phyloP scores from a whole-genome alignment of 92 coral and sea anemone species.

The Palythoa grandis region DNA sequence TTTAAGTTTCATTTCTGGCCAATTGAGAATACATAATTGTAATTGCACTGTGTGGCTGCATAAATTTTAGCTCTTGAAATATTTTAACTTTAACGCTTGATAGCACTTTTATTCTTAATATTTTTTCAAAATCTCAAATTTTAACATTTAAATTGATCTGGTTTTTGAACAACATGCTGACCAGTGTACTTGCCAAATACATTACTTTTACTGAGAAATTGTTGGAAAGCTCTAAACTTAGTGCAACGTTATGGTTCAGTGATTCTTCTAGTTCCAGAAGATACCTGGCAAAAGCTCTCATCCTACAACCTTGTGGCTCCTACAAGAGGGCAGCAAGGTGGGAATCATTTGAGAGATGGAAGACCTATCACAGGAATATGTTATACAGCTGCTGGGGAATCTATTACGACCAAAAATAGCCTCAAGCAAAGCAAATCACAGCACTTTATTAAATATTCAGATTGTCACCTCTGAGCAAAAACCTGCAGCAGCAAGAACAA shows the following conservation, averaged over 20 bases:
- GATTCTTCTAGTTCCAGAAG: neutral
- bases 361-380: neutral
- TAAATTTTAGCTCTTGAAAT: too few relatives aligned
- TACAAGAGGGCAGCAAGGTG: neutral
- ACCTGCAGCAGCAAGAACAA: neutral
- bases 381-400: neutral
- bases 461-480: neutral
- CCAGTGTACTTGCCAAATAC: constrained; percentile 43
- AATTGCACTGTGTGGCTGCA: too few relatives aligned
- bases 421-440: neutral
- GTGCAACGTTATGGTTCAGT: constrained; percentile 33
- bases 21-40: too few relatives aligned
- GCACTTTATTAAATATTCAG: neutral
- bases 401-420: neutral
- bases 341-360: neutral
- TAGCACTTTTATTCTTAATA: too few relatives aligned
- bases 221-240: constrained; percentile 35
- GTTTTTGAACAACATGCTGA: neutral
- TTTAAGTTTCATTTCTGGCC: too few relatives aligned
- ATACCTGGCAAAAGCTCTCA: neutral
- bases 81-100: too few relatives aligned
- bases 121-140: too few relatives aligned
- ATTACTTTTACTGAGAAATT: constrained; percentile 49
- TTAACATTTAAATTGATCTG: neutral
- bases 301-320: neutral